These are phyloP conservation scores for Bhutanitis thaidina DNA, from an alignment of 2,888 invertebrate genomes.

Conservation along the genomic window DNA sequence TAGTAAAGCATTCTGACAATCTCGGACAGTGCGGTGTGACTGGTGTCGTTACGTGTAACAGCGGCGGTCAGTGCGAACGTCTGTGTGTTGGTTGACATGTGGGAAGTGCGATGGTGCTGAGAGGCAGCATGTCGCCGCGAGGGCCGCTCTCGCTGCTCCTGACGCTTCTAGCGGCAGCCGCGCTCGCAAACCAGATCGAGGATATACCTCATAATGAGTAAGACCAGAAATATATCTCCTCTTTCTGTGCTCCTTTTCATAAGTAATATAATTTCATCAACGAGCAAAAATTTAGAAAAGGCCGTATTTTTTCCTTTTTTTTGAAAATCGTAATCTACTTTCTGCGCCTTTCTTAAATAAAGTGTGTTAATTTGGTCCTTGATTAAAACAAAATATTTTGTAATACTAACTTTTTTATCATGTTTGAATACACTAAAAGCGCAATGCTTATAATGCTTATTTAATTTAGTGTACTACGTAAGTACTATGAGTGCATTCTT, in stretches of 20 bases:
- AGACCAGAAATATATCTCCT: constrained; percentile 58
- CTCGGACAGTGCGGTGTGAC: constrained; percentile 43
- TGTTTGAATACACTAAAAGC: too few species aligned
- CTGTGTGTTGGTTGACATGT: constrained; percentile 59
- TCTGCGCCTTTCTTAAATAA: too few species aligned
- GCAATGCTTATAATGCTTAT: too few species aligned
- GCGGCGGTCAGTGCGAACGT: constrained; percentile 49
- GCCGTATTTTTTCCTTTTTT: too few species aligned
- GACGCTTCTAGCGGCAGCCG: constrained; percentile 53
- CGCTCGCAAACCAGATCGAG: constrained; percentile 88
- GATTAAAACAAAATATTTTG: too few species aligned
- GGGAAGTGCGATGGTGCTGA: constrained; percentile 61
- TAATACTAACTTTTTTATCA: too few species aligned
- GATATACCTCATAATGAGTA: constrained; percentile 95
- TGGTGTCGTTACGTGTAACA: constrained; percentile 47
- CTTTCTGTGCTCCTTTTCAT: not conserved
- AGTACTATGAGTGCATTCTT: too few species aligned
- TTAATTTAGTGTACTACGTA: too few species aligned
- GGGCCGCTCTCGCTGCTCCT: constrained; percentile 55
- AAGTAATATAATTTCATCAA: too few species aligned
- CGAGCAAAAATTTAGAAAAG: too few species aligned
- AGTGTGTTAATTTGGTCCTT: too few species aligned
- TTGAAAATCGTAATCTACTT: too few species aligned
- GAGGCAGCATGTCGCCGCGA: constrained; percentile 49
- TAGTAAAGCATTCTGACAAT: constrained; percentile 42